Base-by-base conservation (phyloP, 2,888 invertebrate species). In the Melanophora roralis region DNA sequence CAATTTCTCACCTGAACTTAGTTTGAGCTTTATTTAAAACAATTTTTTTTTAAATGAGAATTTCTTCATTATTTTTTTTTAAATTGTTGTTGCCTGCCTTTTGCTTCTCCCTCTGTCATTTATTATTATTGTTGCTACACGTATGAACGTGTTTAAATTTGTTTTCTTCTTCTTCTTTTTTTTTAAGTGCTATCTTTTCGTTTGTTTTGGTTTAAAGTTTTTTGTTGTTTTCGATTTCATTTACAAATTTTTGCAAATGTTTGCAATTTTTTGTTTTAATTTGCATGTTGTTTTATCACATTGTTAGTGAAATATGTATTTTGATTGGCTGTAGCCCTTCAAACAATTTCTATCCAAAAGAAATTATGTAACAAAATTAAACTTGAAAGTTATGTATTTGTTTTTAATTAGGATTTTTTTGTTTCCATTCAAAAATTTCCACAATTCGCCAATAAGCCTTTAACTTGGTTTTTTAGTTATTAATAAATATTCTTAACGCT, bases 181-280 rank as follows among this genome's bases (percentile, higher is more conserved):
- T 38, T n/a, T 40, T 47, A 8, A 51, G 8, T 57, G 57, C 19
- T 64, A 27, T 36, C 49, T 43, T 67, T 65, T 74, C 53, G 57
- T 55, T 64, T 55, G 27, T 27, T 27, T 27, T 27, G 3, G 6
- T 27, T 27, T 27, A 27, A 19, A 19, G 40, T 27, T 43, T 5
- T 36, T 38, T 47, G n/a, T 45, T 64, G 65, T 49, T 59, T 74
- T 78, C 74, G 60, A 69, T 79, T 79, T 79, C 71, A 75, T 79
- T 75, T 74, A 51, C 27, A 69, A 68, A 45, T 55, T 78, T 68
- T 74, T 78, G 73, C 68, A 55, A 68, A 64, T 60, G 65, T 55
- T 75, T 71, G 67, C 60, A 57, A 43, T 51, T 60, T 47, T 38
- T 36, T 47, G 73, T 65, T 34, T 49, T 64, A 11, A 12, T 51